Evolutionary conservation across 2,888 invertebrate genomes (phyloP).

Genomic region (Alviniconcha strummeri): DNA sequence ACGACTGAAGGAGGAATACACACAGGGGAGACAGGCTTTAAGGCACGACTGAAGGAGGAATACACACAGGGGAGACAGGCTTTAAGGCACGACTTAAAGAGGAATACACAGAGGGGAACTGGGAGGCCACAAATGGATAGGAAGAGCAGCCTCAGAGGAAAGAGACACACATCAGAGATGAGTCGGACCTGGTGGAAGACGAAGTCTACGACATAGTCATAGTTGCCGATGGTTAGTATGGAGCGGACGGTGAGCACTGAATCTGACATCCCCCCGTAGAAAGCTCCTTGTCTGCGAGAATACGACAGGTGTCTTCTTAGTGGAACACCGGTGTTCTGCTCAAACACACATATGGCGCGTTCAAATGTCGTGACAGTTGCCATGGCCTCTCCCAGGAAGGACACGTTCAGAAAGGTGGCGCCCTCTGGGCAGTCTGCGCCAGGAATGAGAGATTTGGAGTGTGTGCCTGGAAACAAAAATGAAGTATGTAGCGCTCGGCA

Average conservation of each 20-base stretch:
- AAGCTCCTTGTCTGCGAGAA: conserved; percentile 31
- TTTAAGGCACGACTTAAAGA: too few species aligned
- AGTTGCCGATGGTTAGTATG: conserved; percentile 59
- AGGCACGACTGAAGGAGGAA: too few species aligned
- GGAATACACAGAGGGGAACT: too few species aligned
- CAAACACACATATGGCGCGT: conserved; percentile 62
- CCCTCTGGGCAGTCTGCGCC: conserved; percentile 65
- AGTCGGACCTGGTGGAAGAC: conserved; percentile 58
- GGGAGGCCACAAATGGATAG: too few species aligned
- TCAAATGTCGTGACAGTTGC: conserved; percentile 29
- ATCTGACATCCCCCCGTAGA: conserved; percentile 60
- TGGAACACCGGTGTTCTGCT: conserved; percentile 60
- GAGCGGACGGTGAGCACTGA: conserved; percentile 55
- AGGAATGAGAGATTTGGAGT: conserved; percentile 46
- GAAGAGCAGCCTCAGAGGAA: too few species aligned
- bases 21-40: too few species aligned
- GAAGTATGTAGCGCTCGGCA: too few species aligned
- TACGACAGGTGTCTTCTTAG: conserved; percentile 59
- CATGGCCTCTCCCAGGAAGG: conserved; percentile 33
- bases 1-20: too few species aligned
- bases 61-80: too few species aligned
- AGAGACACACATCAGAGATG: too few species aligned
- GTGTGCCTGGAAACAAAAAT: neutral
- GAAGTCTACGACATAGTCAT: conserved; percentile 66
- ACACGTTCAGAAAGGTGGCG: conserved; percentile 53